Evolutionary conservation across 2,888 invertebrate genomes (phyloP), one percentile per base, ranked within the genome.

Genomic region (Apamea crenata): DNA sequence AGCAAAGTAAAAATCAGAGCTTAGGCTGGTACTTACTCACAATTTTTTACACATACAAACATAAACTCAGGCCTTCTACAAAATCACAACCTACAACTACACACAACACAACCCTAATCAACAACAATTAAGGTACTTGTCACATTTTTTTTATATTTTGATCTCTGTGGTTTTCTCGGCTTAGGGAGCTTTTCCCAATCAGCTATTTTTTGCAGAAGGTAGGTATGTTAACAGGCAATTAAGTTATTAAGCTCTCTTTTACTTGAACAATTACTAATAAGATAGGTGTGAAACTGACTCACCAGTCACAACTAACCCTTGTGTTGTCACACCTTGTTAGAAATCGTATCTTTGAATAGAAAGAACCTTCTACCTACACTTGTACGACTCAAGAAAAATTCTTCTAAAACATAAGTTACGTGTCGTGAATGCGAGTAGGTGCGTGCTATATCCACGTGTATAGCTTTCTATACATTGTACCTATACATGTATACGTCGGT

Each of bases 371-470:
- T 40, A 53, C 68, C n/a, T 50, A 76, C 21, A 53, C 47, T 53
- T 63, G 10, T 32, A 44, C 61, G n/a, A 50, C 88, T 79, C 87
- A 89, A 91, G 91, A 91, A 86, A 85, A 92, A 91, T 92, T 93
- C 93, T 92, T 91, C 92, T 93, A 92, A 93, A 95, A 93, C 94
- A 93, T 92, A 92, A 91, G 94, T 93, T 94, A 94, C 95, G 94
- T 95, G 94, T 92, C 88, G 84, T 87, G 93, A 94, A 95, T 95
- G 90, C 88, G 89, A 90, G 90, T 86, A 86, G 87, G 84, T 91
- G 87, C 90, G 90, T 90, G 85, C 50, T 84, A 74, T 87, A 76
- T 36, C 53, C 36, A 78, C 61, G 29, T 78, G 78, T 84, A 74
- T 80, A 73, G 1, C 67, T 65, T 73, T 70, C 68, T 78, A 77